A percentile compares a stretch with the other conserved stretches of the same genome.
These are phyloP conservation scores for Etheostoma nigrum DNA, from an alignment of 2,797 vertebrate genomes.

Conservation along the genomic window DNA sequence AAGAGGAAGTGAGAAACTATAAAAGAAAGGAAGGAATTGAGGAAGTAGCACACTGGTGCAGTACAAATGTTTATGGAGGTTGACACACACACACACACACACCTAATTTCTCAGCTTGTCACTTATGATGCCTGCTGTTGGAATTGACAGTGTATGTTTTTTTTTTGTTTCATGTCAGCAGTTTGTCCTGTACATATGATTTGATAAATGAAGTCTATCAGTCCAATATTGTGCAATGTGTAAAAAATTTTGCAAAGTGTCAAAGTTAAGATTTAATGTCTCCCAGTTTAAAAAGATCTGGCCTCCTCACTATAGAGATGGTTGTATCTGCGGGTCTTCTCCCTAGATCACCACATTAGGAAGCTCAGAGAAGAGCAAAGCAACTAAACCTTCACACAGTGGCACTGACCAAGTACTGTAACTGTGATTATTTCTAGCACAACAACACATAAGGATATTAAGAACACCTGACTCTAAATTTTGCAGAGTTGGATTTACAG, in stretches of 20 bases:
- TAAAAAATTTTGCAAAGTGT: slow-evolving; percentile 6
- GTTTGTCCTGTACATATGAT: slow-evolving; percentile 9
- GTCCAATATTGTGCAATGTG: slow-evolving; percentile 3
- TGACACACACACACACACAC: neutral
- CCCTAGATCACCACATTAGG: neutral
- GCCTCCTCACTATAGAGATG: neutral
- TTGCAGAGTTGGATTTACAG: too few species aligned
- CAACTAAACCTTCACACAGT: too few species aligned
- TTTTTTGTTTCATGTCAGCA: neutral
- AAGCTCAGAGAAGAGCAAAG: too few species aligned
- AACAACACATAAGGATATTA: too few species aligned
- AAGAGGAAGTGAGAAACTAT: neutral
- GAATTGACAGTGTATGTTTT: neutral
- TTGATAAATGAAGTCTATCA: slow-evolving; percentile 31
- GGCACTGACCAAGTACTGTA: too few species aligned
- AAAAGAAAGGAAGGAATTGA: neutral
- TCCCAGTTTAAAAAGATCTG: slow-evolving; percentile 5
- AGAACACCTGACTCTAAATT: too few species aligned
- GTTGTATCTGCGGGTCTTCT: neutral
- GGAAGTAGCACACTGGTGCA: neutral
- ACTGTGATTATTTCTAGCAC: too few species aligned
- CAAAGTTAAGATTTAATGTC: slow-evolving; percentile 6
- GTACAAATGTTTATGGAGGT: neutral
- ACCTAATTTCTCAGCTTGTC: slow-evolving; percentile 21
- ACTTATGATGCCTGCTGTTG: slow-evolving; percentile 7